Conservation (phyloP, 2,113 vertebrate species). For the Strigops habroptila region DNA sequence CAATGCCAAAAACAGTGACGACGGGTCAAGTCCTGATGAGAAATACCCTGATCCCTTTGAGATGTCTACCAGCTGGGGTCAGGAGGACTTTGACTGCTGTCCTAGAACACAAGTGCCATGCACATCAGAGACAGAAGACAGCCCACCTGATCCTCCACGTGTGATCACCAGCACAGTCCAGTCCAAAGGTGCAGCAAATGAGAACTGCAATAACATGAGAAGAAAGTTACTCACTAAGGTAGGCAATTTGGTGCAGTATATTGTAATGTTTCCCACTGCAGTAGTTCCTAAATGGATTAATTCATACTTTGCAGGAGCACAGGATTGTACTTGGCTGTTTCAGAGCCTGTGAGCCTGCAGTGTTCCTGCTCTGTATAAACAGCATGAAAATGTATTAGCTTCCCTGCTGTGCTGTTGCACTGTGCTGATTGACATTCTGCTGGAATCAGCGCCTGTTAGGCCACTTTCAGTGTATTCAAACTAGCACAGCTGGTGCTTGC, state of each 20-base stretch:
- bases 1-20: conserved; percentile 80
- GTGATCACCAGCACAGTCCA: conserved; percentile 23
- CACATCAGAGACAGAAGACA: conserved; percentile 32
- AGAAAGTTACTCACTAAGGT: conserved; percentile 87
- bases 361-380: background rate
- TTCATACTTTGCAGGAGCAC: background rate
- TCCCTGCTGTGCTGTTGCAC: background rate
- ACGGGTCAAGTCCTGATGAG: conserved; percentile 80
- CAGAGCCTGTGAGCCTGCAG: background rate
- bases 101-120: conserved; percentile 20
- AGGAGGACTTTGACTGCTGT: conserved; percentile 57
- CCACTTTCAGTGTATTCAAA: background rate
- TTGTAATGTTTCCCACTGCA: background rate
- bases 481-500: background rate
- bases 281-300: background rate
- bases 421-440: background rate
- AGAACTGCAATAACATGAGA: conserved; percentile 59
- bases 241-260: background rate
- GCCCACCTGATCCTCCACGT: background rate
- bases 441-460: background rate
- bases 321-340: background rate
- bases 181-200: conserved; percentile 36
- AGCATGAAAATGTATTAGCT: background rate
- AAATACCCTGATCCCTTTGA: conserved; percentile 65
- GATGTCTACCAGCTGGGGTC: background rate